Conservation (phyloP, 2,888 invertebrate genomes). For the Marronus borbonicus region DNA sequence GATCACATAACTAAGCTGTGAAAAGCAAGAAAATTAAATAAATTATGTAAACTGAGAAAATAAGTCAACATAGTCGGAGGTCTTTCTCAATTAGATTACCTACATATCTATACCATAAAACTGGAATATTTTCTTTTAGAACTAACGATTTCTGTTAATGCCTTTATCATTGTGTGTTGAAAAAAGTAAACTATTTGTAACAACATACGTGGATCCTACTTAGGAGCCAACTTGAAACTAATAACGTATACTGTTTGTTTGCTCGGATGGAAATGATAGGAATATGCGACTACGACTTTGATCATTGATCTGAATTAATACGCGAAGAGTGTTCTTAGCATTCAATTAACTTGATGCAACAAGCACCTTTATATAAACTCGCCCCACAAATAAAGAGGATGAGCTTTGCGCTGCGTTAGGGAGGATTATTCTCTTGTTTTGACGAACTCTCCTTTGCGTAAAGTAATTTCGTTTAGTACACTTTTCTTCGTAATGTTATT, state of each 20-base stretch:
- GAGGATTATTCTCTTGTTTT: slow-evolving; percentile 32
- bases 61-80: no score
- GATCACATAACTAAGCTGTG: no score
- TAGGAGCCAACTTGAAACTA: slow-evolving; percentile 41
- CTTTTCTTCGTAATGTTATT: neutral
- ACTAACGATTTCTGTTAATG: no score
- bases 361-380: slow-evolving; percentile 51
- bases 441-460: neutral
- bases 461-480: slow-evolving; percentile 18
- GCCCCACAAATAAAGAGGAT: slow-evolving; percentile 51
- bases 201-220: neutral
- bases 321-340: slow-evolving; percentile 60
- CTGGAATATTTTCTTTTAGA: no score
- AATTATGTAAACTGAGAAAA: no score
- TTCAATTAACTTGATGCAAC: slow-evolving; percentile 62
- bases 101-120: no score
- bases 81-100: no score
- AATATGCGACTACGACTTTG: slow-evolving; percentile 56
- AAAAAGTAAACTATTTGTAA: neutral
- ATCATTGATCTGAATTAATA: slow-evolving; percentile 60
- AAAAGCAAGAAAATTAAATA: no score
- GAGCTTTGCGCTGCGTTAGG: slow-evolving; percentile 35
- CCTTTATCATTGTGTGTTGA: neutral
- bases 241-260: slow-evolving; percentile 61
- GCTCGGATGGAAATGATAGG: slow-evolving; percentile 48